Evolutionary conservation across 2,888 invertebrate species (phyloP).

Genomic region (Melikaiella ostensackeni): DNA sequence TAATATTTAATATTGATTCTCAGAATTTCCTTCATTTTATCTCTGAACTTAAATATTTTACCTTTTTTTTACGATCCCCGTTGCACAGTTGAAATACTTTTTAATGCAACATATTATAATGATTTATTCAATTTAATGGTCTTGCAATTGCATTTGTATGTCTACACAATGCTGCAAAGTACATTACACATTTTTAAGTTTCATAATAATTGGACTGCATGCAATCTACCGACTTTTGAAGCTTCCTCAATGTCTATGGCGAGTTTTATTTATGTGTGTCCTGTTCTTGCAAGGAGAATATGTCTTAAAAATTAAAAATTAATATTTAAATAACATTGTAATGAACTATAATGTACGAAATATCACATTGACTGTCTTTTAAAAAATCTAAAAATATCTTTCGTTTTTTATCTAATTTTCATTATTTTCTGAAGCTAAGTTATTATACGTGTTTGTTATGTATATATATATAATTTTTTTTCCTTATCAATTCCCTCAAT

Average conservation of each 20-base stretch:
- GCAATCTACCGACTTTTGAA: slow-evolving; percentile 76
- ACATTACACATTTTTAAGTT: slow-evolving; percentile 50
- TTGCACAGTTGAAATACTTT: neutral
- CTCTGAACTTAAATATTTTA: neutral
- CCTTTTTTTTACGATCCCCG: neutral
- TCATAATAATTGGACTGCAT: slow-evolving; percentile 71
- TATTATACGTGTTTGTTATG: too few species aligned
- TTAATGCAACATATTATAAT: neutral
- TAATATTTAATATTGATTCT: neutral
- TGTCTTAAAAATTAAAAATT: neutral
- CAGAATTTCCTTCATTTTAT: neutral
- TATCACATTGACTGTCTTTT: neutral
- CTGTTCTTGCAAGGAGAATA: neutral
- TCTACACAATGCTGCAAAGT: neutral
- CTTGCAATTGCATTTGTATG: slow-evolving; percentile 3
- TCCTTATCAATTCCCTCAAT: neutral
- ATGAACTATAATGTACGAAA: neutral
- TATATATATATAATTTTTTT: neutral
- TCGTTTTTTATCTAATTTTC: neutral
- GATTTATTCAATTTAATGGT: neutral
- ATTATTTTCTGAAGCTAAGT: neutral
- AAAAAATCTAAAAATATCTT: neutral
- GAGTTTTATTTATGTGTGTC: slow-evolving; percentile 51
- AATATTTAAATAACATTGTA: neutral
- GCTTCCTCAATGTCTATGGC: slow-evolving; percentile 58